Evolutionary conservation across 2,113 vertebrate genomes (phyloP).

Genomic region (Bettongia penicillata): DNA sequence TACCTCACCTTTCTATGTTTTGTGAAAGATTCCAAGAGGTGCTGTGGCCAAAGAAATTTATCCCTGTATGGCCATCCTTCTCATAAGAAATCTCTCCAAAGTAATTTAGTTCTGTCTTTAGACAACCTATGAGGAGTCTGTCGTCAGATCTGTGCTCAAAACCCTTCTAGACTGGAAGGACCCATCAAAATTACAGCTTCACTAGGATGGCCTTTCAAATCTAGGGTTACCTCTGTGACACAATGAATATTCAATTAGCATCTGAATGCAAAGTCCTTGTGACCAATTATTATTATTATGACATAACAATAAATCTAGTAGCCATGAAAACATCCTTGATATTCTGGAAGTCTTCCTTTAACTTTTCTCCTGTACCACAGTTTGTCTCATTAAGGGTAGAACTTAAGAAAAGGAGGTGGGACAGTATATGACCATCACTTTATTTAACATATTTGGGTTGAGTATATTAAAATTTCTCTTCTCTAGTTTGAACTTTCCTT

Average conservation of each 20-base stretch:
- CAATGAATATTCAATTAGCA: neutral
- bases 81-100: neutral
- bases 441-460: neutral
- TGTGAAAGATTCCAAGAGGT: neutral
- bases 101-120: neutral
- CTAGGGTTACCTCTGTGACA: neutral
- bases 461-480: neutral
- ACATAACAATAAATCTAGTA: neutral
- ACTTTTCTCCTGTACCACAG: neutral
- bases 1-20: neutral
- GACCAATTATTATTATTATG: neutral
- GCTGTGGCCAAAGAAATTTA: neutral
- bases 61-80: neutral
- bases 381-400: neutral
- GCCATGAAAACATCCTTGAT: neutral
- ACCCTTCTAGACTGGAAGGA: neutral
- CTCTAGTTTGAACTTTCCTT: neutral
- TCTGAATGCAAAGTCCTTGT: neutral
- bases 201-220: neutral
- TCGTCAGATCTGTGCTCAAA: neutral
- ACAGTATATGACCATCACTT: neutral
- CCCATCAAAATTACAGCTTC: neutral
- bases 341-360: neutral
- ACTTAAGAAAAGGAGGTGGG: neutral
- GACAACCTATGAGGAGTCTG: neutral